phyloP scores from a whole-genome alignment of 2,797 vertebrate genomes.

The Sebastes alutus region DNA sequence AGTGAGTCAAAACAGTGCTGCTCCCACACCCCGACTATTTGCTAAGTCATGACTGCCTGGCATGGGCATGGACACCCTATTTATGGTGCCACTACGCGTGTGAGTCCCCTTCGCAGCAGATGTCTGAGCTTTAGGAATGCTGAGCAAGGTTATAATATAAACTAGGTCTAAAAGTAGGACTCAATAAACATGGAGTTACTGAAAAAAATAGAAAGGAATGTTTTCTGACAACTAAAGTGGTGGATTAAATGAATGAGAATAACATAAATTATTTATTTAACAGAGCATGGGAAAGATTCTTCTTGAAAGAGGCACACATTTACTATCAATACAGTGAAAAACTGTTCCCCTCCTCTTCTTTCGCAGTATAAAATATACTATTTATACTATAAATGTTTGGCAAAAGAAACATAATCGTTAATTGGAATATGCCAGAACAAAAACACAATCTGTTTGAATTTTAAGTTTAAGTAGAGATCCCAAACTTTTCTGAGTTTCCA shows the following conservation, averaged over 20 bases:
- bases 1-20: not conserved
- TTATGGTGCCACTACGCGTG: slow-evolving; percentile 53
- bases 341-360: not conserved
- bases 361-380: not conserved
- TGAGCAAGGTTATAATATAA: slow-evolving; percentile 40
- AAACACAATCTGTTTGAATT: not conserved
- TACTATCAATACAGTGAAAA: not conserved
- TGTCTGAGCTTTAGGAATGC: slow-evolving; percentile 64
- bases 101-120: slow-evolving; percentile 52
- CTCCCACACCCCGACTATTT: slow-evolving; percentile 41
- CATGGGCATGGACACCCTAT: slow-evolving; percentile 58
- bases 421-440: not conserved
- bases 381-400: too few relatives aligned
- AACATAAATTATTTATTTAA: not conserved
- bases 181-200: not conserved
- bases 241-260: not conserved
- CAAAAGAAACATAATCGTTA: not conserved
- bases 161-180: slow-evolving; percentile 1
- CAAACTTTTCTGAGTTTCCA: not conserved
- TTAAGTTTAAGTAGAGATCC: not conserved
- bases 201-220: not conserved
- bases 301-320: not conserved
- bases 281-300: not conserved
- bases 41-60: slow-evolving; percentile 66
- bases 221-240: not conserved